Evolutionary conservation across 2,888 invertebrate species (phyloP).

Genomic region (Dryomyza anilis): DNA sequence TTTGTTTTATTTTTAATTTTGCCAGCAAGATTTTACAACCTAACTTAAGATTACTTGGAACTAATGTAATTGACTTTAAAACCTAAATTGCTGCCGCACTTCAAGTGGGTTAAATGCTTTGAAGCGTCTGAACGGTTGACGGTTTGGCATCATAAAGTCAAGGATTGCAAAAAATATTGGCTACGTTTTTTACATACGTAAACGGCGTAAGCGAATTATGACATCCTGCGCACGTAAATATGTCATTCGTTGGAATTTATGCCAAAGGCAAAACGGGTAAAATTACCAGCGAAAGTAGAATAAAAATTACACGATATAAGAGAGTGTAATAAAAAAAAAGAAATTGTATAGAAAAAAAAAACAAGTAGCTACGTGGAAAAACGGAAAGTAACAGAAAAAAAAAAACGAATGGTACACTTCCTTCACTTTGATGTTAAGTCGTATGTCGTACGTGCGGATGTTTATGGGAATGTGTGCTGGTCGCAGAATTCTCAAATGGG

Average conservation of each 20-base stretch:
- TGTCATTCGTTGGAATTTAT: not conserved
- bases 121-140: too few relatives aligned
- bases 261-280: not conserved
- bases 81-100: too few relatives aligned
- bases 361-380: not conserved
- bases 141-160: too few relatives aligned
- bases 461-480: not conserved
- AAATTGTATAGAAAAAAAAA: not conserved
- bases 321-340: too few relatives aligned
- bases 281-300: not conserved
- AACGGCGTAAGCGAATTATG: not conserved
- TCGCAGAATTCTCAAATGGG: not conserved
- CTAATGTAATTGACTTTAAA: too few relatives aligned
- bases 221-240: conserved; percentile 3
- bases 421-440: not conserved
- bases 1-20: too few relatives aligned
- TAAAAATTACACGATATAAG: not conserved
- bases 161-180: too few relatives aligned
- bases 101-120: too few relatives aligned
- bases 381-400: not conserved
- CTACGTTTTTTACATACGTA: too few relatives aligned
- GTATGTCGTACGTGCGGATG: not conserved
- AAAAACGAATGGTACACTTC: not conserved
- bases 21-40: too few relatives aligned
- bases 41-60: too few relatives aligned